Percentiles rank a stretch among this genome's conserved stretches.
phyloP scores from a whole-genome alignment of 1,140 invertebrate genomes.

The Drosophila carrolli region DNA sequence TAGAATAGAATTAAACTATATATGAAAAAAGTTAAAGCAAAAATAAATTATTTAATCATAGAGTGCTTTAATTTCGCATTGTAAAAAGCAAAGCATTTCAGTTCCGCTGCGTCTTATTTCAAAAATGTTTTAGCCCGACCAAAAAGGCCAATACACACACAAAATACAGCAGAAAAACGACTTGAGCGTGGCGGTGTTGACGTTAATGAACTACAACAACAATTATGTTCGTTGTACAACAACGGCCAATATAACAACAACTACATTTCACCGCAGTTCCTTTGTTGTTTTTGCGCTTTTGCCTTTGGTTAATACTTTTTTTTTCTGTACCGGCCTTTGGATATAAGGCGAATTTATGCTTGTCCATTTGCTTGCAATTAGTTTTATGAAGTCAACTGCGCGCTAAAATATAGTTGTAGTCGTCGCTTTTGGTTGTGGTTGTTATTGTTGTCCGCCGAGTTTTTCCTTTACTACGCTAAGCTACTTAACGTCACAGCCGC shows the following conservation, averaged over 20 bases:
- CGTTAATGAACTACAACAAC: constrained; percentile 49
- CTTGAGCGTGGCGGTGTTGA: constrained; percentile 38
- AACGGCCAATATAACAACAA: background rate
- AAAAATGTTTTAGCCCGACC: constrained; percentile 41
- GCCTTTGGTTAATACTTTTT: constrained; percentile 1
- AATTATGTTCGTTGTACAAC: constrained; percentile 25
- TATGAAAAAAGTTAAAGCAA: background rate
- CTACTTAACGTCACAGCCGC: constrained; percentile 55
- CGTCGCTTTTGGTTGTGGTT: constrained; percentile 1
- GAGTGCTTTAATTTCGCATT: background rate
- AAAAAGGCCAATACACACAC: constrained; percentile 26
- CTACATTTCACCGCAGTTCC: constrained; percentile 14
- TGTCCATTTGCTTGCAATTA: constrained; percentile 41
- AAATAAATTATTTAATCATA: background rate
- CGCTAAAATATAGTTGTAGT: constrained; percentile 23
- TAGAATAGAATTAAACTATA: background rate
- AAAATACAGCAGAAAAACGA: constrained; percentile 15
- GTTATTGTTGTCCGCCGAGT: constrained; percentile 6
- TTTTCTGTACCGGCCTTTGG: constrained; percentile 7
- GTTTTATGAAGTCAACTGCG: constrained; percentile 51
- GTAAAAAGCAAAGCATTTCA: background rate
- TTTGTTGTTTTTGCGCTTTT: constrained; percentile 10
- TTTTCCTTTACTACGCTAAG: constrained; percentile 39
- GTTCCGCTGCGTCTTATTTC: constrained; percentile 14
- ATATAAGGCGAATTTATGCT: constrained; percentile 42